Percentiles rank a stretch among this genome's conserved stretches.
Evolutionary conservation across 2,113 vertebrate genomes (phyloP).

Genomic region (Platanista minor): DNA sequence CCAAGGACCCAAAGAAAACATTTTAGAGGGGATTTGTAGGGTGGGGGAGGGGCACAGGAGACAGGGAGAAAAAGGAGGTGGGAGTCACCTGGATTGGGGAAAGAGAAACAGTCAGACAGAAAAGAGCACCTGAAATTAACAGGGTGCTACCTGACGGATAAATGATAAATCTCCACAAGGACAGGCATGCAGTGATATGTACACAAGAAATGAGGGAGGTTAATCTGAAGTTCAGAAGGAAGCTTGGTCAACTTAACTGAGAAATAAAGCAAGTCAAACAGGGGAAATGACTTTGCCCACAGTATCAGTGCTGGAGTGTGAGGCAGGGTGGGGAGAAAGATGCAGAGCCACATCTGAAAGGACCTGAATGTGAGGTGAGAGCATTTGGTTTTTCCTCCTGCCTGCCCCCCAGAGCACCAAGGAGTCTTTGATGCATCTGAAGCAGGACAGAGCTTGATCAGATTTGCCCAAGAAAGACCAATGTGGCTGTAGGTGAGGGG

Average conservation of each 20-base stretch:
- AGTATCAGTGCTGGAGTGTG: neutral
- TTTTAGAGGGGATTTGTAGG: neutral
- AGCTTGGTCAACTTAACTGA: neutral
- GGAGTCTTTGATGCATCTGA: neutral
- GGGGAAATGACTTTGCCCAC: neutral
- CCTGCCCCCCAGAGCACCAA: neutral
- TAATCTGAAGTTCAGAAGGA: neutral
- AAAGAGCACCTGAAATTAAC: neutral
- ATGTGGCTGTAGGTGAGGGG: neutral
- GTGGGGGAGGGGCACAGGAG: neutral
- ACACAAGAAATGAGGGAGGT: neutral
- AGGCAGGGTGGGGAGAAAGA: neutral
- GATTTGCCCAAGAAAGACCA: neutral
- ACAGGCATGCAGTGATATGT: too few relatives aligned
- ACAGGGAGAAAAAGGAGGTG: neutral
- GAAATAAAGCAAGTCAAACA: neutral
- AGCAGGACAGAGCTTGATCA: neutral
- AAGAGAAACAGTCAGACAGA: neutral
- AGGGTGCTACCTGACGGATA: neutral
- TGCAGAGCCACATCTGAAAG: neutral
- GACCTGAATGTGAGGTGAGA: neutral
- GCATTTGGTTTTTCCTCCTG: neutral
- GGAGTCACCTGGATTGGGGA: neutral
- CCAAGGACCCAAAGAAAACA: neutral
- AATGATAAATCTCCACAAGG: neutral